Percentiles rank a stretch among this genome's conserved stretches.
Conservation (phyloP, 2,113 vertebrate genomes). For the Heloderma charlesbogerti region DNA sequence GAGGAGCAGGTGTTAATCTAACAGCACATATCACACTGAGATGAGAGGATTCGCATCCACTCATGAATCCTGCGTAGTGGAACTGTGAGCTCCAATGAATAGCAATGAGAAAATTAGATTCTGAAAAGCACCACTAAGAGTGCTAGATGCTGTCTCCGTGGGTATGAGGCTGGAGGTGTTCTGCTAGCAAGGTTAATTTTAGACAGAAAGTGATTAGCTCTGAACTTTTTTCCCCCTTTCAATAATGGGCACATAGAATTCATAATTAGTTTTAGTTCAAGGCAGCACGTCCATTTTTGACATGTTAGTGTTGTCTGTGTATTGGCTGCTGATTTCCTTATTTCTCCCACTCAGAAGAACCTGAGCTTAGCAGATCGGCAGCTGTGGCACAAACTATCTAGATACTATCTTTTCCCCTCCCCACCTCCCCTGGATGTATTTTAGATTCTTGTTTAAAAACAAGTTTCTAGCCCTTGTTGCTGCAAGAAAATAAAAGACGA, state of each 20-base stretch:
- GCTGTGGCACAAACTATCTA: not conserved
- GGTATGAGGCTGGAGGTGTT: not conserved
- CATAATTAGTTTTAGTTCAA: not conserved
- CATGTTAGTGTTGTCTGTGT: fast-evolving
- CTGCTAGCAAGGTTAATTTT: conserved; percentile 39
- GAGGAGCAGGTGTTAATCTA: conserved; percentile 32
- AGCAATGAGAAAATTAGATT: conserved; percentile 22
- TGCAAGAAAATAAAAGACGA: not conserved
- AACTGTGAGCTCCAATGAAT: not conserved
- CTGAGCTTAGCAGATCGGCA: no score
- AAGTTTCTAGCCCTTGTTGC: not conserved
- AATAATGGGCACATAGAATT: conserved; percentile 3
- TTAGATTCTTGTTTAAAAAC: not conserved
- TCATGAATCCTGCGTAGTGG: not conserved
- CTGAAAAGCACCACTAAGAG: conserved; percentile 23
- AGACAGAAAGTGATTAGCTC: conserved; percentile 19
- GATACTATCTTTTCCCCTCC: not conserved
- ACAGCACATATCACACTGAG: not conserved
- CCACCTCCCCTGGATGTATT: not conserved
- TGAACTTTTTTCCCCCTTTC: not conserved
- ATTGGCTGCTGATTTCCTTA: not conserved
- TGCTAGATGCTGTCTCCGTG: not conserved
- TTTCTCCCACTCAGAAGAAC: not conserved
- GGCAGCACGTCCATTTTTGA: not conserved
- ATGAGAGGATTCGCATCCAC: conserved; percentile 14